Conservation (phyloP, 2,888 invertebrate species). For the Eristalis pertinax region DNA sequence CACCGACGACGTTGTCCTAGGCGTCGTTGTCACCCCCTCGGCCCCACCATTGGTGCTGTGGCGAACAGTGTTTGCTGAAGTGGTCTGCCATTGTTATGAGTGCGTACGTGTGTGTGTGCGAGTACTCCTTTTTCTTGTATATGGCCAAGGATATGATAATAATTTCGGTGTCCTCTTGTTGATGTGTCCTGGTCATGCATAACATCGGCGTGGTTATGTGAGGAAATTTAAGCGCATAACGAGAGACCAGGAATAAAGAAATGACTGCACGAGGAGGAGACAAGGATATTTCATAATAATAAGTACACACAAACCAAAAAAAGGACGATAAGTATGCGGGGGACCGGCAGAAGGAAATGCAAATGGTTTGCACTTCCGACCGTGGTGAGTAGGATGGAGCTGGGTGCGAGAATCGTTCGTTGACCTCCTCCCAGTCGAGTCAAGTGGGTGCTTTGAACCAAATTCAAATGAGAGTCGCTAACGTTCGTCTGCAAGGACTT, state of each 20-base stretch:
- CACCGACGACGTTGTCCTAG: constrained; percentile 3
- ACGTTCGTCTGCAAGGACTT: background rate
- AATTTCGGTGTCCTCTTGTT: constrained; percentile 67
- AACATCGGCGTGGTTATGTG: constrained; percentile 66
- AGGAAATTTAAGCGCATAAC: constrained; percentile 61
- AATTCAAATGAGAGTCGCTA: constrained; percentile 18
- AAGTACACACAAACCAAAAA: constrained; percentile 37
- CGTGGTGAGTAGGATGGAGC: background rate
- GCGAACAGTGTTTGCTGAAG: constrained; percentile 49
- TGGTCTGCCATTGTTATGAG: constrained; percentile 38
- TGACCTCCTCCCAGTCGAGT: constrained; percentile 31
- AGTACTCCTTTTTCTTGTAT: constrained; percentile 5
- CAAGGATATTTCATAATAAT: constrained; percentile 64
- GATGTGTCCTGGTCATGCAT: constrained; percentile 69
- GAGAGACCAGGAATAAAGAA: constrained; percentile 20
- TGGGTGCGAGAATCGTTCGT: constrained; percentile 3
- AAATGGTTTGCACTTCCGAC: constrained; percentile 24
- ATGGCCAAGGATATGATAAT: constrained; percentile 67
- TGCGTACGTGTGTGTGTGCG: constrained; percentile 17
- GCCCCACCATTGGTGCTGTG: background rate
- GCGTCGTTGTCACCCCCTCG: background rate
- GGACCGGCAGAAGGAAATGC: constrained; percentile 18
- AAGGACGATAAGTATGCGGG: constrained; percentile 22
- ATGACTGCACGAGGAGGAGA: constrained; percentile 38
- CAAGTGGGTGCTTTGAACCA: constrained; percentile 25